Conservation (phyloP, 2,113 vertebrate genomes). For the Albula goreensis region DNA sequence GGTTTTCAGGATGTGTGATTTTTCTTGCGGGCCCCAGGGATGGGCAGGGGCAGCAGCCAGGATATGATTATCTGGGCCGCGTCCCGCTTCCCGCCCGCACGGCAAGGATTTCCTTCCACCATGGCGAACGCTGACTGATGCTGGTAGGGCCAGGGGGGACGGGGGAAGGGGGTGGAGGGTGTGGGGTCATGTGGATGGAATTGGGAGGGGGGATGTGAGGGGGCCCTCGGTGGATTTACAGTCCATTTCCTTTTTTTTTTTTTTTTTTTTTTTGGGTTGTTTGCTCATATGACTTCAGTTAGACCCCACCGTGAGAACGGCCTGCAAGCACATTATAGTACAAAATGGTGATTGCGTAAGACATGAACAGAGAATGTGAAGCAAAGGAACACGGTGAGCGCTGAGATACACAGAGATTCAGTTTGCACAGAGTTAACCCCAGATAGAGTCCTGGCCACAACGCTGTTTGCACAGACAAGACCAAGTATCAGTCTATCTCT, state of each 20-base stretch:
- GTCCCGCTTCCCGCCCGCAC: not conserved
- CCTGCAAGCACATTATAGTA: not conserved
- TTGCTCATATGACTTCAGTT: conserved; percentile 1
- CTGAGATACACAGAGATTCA: not conserved
- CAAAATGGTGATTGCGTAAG: not conserved
- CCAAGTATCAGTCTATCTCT: no score
- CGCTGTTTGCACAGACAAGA: not conserved
- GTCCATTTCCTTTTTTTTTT: conserved; percentile 13
- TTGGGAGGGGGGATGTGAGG: not conserved
- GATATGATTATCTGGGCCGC: conserved; percentile 22
- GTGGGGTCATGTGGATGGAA: not conserved
- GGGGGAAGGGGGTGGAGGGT: not conserved
- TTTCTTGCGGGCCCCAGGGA: not conserved
- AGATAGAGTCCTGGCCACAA: not conserved
- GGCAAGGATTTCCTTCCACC: conserved; percentile 26
- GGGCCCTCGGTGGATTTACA: conserved; percentile 8
- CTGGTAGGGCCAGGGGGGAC: no score
- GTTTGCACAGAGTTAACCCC: not conserved
- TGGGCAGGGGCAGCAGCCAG: conserved; percentile 15
- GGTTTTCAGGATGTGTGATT: not conserved
- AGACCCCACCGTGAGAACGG: not conserved
- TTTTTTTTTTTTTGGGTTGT: no score
- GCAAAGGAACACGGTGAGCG: not conserved
- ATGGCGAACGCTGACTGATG: not conserved
- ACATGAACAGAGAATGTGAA: not conserved